Conservation (phyloP, 2,113 vertebrate species). For the Junco hyemalis region DNA sequence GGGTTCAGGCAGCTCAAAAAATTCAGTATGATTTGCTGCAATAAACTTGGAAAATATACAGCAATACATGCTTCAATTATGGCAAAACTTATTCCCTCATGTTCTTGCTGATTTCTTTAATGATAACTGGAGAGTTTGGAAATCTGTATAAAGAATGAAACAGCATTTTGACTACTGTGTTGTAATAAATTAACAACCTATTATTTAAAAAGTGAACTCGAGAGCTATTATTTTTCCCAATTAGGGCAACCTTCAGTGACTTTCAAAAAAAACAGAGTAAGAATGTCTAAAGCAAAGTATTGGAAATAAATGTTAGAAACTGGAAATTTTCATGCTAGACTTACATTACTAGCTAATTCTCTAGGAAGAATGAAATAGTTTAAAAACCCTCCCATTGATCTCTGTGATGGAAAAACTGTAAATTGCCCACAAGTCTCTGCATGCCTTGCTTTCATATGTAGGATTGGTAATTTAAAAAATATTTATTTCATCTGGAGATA, state of each 20-base stretch:
- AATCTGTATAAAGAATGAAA: not conserved
- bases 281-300: not conserved
- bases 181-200: not conserved
- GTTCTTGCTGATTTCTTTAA: not conserved
- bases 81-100: not conserved
- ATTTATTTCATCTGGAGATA: not conserved
- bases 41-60: not conserved
- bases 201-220: not conserved
- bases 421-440: accelerated
- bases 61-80: not conserved
- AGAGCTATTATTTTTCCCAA: not conserved
- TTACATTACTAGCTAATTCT: not conserved
- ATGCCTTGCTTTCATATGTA: not conserved
- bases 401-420: not conserved
- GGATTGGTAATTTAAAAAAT: not conserved
- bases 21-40: not conserved
- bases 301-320: not conserved
- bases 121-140: not conserved
- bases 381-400: not conserved
- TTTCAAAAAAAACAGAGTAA: not conserved
- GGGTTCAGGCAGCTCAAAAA: not conserved
- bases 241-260: not conserved
- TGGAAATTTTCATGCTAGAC: not conserved
- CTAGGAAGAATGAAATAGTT: not conserved
- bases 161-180: not conserved